These are phyloP conservation scores for Meiosimyza decipiens DNA, from an alignment of 2,888 invertebrate genomes.

Conservation along the genomic window DNA sequence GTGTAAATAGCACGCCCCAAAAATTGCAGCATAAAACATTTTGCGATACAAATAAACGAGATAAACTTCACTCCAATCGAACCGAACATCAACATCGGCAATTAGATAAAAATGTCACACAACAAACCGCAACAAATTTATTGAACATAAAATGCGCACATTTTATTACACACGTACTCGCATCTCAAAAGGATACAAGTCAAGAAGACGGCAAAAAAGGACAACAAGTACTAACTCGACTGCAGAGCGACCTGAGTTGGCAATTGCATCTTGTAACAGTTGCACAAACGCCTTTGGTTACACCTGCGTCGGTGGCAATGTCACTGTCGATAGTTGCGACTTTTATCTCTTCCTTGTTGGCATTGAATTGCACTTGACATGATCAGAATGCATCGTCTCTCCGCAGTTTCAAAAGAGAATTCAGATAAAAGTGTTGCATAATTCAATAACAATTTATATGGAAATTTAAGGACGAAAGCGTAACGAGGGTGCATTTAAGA, in stretches of 20 bases:
- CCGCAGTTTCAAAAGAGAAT: background rate
- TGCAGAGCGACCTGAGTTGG: background rate
- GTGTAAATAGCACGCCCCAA: constrained; percentile 21
- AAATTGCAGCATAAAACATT: constrained; percentile 6
- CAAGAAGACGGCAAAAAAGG: too few species aligned
- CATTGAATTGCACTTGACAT: background rate
- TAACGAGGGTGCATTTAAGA: background rate
- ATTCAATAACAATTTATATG: constrained; percentile 27
- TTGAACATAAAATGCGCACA: constrained; percentile 44
- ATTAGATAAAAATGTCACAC: constrained; percentile 66
- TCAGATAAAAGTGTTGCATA: constrained; percentile 4
- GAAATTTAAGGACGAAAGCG: constrained; percentile 1
- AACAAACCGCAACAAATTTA: constrained; percentile 62
- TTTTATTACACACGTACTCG: constrained; percentile 18
- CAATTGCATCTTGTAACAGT: constrained; percentile 48
- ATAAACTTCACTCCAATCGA: constrained; percentile 50
- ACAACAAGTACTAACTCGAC: too few species aligned
- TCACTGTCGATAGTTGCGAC: constrained; percentile 3
- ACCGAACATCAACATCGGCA: constrained; percentile 50
- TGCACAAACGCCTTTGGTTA: constrained; percentile 49
- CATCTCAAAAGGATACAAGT: background rate
- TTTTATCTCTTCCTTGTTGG: background rate
- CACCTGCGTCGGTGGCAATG: constrained; percentile 42
- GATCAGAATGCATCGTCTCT: constrained; percentile 6
- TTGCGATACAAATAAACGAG: constrained; percentile 19